Evolutionary conservation across 2,888 invertebrate species (phyloP), one percentile per base, ranked within the genome.

Genomic region (Eristalinus aeneus): DNA sequence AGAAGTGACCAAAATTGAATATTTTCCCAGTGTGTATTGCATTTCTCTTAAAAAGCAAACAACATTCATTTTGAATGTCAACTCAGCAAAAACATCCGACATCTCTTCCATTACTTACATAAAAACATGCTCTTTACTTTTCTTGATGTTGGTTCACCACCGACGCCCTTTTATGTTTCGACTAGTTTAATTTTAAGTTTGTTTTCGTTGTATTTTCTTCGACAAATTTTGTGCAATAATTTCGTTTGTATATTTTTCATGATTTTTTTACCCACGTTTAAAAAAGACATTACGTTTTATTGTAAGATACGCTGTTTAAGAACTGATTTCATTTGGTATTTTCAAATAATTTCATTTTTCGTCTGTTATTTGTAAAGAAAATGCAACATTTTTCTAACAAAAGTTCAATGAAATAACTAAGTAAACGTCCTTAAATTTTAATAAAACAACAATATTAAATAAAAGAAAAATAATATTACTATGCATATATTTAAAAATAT

Each of bases 401-500:
- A 63, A 83, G 87, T 83, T 87, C 87, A 87, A 87, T 87, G 73
- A 79, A 87, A 46, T 32, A 87, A 83, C 77, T 82, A 74, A 86
- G 65, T 67, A 86, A 82, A 87, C 87, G 87, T 87, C 87, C 87
- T 87, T 71, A 82, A 61, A 39, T 58, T 60, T 77, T 67, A 36
- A 78, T 73, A 76, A 56, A 76, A 60, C 61, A 56, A 58, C 53
- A 65, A 77, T 34, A 74, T 86, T 77, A 67, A 67, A 71, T 16
- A 67, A 65, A 46, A 11, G 23, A 16, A 58, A 78, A 56, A 82
- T 83, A 75, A 87, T 63, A 79, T 77, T 83, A 87, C 67, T 83
- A 87, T 87, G 83, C 87, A 82, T 87, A 83, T 79, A 83, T 83
- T 86, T 86, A 82, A 82, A 86, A 86, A 82, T 86, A 58, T 76